phyloP scores from a whole-genome alignment of 1,140 invertebrate species.

The Adelges cooleyi region DNA sequence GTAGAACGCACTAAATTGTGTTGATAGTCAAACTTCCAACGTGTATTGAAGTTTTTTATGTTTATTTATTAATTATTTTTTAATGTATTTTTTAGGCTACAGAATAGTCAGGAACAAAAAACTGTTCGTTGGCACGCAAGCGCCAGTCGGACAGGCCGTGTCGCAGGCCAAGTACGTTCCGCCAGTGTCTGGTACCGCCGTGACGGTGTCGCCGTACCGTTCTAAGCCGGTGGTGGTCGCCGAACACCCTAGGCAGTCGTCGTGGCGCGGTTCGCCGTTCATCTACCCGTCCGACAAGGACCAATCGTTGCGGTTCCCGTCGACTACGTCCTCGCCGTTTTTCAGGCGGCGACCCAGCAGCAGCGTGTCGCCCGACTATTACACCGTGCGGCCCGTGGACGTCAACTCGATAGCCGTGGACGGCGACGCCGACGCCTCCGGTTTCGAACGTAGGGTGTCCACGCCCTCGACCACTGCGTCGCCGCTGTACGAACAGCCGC shows the following conservation, averaged over 20 bases:
- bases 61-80: too few species aligned
- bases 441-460: background rate
- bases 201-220: background rate
- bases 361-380: background rate
- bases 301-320: slow-evolving; percentile 1
- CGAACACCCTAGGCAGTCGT: background rate
- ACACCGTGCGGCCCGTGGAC: slow-evolving; percentile 1
- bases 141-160: slow-evolving; percentile 53
- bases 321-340: background rate
- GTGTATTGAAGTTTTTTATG: too few species aligned
- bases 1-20: too few species aligned
- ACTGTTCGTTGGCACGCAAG: slow-evolving; percentile 58
- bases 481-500: background rate
- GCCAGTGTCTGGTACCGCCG: slow-evolving; percentile 45
- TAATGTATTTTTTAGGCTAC: slow-evolving; percentile 52
- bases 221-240: background rate
- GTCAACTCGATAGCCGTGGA: background rate
- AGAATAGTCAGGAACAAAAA: slow-evolving; percentile 65
- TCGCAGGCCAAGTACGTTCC: slow-evolving; percentile 56
- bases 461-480: background rate
- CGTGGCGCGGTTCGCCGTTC: slow-evolving; percentile 17
- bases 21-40: too few species aligned
- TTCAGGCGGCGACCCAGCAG: background rate
- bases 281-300: background rate
- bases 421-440: background rate